Percentiles rank a stretch among this genome's conserved stretches.
Conservation (phyloP, 2,113 vertebrate genomes). For the Rhineura floridana region DNA sequence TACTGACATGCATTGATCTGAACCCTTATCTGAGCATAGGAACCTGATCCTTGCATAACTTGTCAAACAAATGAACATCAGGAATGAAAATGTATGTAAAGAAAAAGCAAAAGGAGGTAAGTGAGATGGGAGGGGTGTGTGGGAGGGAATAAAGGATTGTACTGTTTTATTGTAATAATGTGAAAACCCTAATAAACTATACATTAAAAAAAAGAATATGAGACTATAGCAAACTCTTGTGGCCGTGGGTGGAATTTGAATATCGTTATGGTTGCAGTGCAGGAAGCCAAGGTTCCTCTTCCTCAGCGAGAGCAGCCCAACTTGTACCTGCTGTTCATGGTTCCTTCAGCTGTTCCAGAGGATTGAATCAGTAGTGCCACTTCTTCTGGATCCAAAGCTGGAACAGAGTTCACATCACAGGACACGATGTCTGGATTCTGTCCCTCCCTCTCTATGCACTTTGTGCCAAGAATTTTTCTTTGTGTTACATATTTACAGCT, state of each 20-base stretch:
- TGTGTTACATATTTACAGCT: not conserved
- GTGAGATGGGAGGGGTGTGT: too few relatives aligned
- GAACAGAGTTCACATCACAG: not conserved
- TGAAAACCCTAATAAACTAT: too few relatives aligned
- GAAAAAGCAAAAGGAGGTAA: too few relatives aligned
- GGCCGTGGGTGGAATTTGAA: not conserved
- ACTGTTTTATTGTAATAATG: too few relatives aligned
- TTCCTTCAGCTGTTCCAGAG: not conserved
- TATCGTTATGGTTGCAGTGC: not conserved
- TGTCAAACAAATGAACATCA: too few relatives aligned
- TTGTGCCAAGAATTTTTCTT: not conserved
- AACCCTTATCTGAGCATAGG: too few relatives aligned
- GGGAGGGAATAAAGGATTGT: too few relatives aligned
- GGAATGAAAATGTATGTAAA: too few relatives aligned
- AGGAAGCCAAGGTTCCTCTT: not conserved
- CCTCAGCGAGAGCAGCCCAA: not conserved
- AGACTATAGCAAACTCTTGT: not conserved
- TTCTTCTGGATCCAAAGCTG: not conserved
- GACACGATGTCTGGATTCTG: not conserved
- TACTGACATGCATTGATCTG: too few relatives aligned
- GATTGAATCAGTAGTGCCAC: not conserved
- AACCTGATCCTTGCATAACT: too few relatives aligned
- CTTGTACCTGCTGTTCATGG: not conserved
- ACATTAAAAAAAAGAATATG: too few relatives aligned
- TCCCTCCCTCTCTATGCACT: not conserved